phyloP scores from a whole-genome alignment of 92 coral and sea anemone genomes.

The Pocillopora meandrina region DNA sequence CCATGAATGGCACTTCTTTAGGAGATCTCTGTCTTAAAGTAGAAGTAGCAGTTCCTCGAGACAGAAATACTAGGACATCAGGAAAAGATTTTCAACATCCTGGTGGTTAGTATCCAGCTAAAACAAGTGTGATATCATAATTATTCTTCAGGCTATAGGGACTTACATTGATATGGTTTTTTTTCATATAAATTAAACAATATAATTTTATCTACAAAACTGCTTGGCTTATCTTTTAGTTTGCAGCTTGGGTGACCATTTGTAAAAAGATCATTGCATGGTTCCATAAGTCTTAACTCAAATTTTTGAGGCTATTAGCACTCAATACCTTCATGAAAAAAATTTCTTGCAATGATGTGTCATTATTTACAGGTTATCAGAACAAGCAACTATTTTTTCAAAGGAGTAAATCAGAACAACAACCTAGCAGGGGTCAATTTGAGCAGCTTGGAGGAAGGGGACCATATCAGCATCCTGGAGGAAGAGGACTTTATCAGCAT shows the following conservation, averaged over 20 bases:
- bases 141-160: conserved; percentile 4
- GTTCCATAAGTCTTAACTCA: too few relatives aligned
- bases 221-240: too few relatives aligned
- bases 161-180: too few relatives aligned
- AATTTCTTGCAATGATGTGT: neutral
- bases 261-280: too few relatives aligned
- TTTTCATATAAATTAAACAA: too few relatives aligned
- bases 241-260: too few relatives aligned
- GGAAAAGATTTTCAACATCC: conserved; percentile 12
- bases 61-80: conserved; percentile 24
- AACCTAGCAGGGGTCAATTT: neutral
- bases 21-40: conserved; percentile 66
- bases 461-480: neutral
- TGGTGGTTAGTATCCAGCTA: neutral
- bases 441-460: neutral
- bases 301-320: neutral
- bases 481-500: too few relatives aligned
- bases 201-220: too few relatives aligned
- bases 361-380: neutral
- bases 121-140: neutral
- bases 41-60: conserved; percentile 56
- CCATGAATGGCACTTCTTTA: conserved; percentile 57
- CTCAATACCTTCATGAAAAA: neutral
- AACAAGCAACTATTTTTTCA: conserved; percentile 3
- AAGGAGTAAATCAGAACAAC: conserved; percentile 16